Conservation (phyloP, 2,113 vertebrate genomes). For the Apodemus sylvaticus region DNA sequence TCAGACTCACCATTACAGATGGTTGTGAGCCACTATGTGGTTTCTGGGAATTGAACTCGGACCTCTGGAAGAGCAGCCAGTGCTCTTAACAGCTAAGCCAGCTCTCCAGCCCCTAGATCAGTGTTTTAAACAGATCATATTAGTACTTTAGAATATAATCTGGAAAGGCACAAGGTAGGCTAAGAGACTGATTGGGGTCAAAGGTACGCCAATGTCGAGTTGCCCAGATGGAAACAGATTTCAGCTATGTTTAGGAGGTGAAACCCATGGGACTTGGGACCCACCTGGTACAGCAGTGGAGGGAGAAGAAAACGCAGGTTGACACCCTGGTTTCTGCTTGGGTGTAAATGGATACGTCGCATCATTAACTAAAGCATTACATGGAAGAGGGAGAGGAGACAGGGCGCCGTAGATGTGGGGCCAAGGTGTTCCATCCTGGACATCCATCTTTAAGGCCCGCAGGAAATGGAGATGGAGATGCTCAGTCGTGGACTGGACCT, state of each 20-base stretch:
- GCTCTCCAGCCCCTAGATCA: neutral
- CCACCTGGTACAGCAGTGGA: neutral
- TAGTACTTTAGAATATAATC: neutral
- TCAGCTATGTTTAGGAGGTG: neutral
- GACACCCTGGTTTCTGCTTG: neutral
- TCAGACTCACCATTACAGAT: too few relatives aligned
- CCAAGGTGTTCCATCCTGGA: neutral
- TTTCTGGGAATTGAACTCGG: too few relatives aligned
- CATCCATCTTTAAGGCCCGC: too few relatives aligned
- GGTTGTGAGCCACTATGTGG: too few relatives aligned
- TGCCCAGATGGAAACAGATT: neutral
- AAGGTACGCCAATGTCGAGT: neutral
- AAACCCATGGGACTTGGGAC: neutral
- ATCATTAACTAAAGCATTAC: neutral
- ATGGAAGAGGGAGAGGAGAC: neutral
- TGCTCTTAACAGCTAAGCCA: neutral
- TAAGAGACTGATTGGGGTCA: neutral
- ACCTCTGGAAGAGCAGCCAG: too few relatives aligned
- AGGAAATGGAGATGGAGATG: neutral
- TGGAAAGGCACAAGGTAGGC: neutral
- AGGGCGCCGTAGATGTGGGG: neutral
- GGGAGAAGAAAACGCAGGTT: neutral
- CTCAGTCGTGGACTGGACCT: neutral
- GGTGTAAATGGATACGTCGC: neutral
- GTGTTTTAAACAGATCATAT: neutral